These are phyloP conservation scores for Plumapathes pennacea DNA, from an alignment of 92 coral and sea anemone genomes.

Conservation along the genomic window DNA sequence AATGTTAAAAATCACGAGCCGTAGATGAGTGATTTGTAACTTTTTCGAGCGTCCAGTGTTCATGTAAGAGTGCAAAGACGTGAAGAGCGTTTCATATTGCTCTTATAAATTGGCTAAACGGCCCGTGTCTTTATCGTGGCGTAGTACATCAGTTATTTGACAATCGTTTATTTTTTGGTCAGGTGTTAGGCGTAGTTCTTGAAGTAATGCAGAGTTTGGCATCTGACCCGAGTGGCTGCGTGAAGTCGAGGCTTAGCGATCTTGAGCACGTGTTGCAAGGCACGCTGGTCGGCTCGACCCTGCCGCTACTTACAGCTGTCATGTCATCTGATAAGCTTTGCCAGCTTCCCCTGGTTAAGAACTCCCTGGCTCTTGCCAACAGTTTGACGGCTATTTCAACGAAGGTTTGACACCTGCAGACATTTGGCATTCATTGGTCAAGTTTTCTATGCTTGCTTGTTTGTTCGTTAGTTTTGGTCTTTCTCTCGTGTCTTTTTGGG, in stretches of 20 bases:
- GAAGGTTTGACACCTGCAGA: conserved; percentile 42
- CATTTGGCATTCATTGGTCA: neutral
- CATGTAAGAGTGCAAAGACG: no score
- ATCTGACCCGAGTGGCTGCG: conserved; percentile 19
- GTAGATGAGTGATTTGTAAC: no score
- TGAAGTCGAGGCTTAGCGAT: conserved; percentile 45
- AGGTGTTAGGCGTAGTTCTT: conserved; percentile 69
- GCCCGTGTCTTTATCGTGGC: no score
- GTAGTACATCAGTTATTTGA: no score
- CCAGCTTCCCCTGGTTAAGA: conserved; percentile 63
- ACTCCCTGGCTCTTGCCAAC: conserved; percentile 56
- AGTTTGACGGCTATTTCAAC: conserved; percentile 70
- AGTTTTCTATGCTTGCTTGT: neutral
- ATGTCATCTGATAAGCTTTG: conserved; percentile 72
- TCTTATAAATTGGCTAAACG: no score
- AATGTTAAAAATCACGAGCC: no score
- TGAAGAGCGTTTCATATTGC: no score
- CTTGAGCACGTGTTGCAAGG: conserved; percentile 74
- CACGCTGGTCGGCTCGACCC: conserved; percentile 68
- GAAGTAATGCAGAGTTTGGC: conserved; percentile 67
- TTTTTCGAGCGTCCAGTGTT: no score
- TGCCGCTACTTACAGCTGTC: conserved; percentile 74
- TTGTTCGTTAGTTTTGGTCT: neutral
- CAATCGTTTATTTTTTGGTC: neutral
- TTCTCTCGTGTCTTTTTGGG: no score